These are phyloP conservation scores for Tenebrio molitor DNA, from an alignment of 1,140 invertebrate species.

Conservation along the genomic window DNA sequence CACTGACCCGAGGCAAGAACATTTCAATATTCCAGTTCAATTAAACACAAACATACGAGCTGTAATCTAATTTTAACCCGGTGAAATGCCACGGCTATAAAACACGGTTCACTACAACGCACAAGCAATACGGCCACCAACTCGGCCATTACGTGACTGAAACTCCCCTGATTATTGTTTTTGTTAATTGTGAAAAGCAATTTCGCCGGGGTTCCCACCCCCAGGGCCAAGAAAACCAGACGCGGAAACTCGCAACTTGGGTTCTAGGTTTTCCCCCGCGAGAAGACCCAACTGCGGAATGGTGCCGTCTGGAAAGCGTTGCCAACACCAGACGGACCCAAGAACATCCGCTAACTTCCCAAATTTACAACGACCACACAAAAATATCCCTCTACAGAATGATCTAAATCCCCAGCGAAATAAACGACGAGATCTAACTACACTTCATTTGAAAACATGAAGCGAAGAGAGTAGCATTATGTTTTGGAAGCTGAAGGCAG, in stretches of 20 bases:
- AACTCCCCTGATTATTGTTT: constrained; percentile 40
- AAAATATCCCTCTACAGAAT: too few species aligned
- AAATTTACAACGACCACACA: too few species aligned
- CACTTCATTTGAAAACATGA: too few species aligned
- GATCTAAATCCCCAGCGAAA: too few species aligned
- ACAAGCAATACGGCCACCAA: constrained; percentile 18
- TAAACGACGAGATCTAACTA: too few species aligned
- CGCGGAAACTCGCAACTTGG: neutral
- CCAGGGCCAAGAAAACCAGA: constrained; percentile 4
- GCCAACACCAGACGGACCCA: too few species aligned
- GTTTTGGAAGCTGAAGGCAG: too few species aligned
- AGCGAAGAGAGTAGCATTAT: too few species aligned
- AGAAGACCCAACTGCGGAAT: constrained; percentile 3
- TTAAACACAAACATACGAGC: constrained; percentile 51
- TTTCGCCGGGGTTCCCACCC: constrained; percentile 17
- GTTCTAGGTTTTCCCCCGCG: neutral
- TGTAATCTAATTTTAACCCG: constrained; percentile 51
- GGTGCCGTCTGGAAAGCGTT: too few species aligned
- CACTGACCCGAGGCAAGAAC: constrained; percentile 49
- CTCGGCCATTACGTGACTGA: constrained; percentile 36
- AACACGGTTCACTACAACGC: constrained; percentile 42
- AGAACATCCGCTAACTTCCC: too few species aligned
- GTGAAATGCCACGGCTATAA: constrained; percentile 46
- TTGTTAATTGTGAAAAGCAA: constrained; percentile 40
- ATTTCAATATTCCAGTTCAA: constrained; percentile 51